Conservation (phyloP, 2,888 invertebrate species). For the Ormyrus thymus region DNA sequence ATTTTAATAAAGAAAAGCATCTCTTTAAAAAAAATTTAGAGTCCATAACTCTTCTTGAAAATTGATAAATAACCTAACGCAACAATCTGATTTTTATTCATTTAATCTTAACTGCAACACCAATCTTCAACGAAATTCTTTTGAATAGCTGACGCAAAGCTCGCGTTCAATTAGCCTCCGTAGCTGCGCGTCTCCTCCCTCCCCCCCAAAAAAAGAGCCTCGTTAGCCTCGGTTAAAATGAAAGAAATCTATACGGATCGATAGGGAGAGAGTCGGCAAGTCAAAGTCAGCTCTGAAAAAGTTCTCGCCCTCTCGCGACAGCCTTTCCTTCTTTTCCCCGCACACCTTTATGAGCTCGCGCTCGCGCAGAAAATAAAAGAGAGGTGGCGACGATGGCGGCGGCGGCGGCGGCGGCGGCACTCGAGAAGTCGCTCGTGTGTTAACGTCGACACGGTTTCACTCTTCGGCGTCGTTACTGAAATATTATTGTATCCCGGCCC, state of each 20-base stretch:
- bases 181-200: too few relatives aligned
- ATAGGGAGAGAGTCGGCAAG: background rate
- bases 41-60: too few relatives aligned
- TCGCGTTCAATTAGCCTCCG: too few relatives aligned
- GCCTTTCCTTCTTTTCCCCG: background rate
- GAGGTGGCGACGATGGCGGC: background rate
- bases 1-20: too few relatives aligned
- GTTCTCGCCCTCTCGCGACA: background rate
- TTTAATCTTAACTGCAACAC: too few relatives aligned
- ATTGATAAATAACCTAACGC: too few relatives aligned
- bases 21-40: too few relatives aligned
- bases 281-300: constrained; percentile 2
- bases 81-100: too few relatives aligned
- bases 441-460: constrained; percentile 56
- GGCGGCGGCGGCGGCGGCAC: constrained; percentile 13
- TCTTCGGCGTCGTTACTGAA: constrained; percentile 55
- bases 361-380: constrained; percentile 34
- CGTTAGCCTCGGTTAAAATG: background rate
- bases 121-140: too few relatives aligned
- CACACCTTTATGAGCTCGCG: constrained; percentile 27
- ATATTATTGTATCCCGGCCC: constrained; percentile 49
- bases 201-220: too few relatives aligned
- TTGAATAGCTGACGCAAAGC: too few relatives aligned
- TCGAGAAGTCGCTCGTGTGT: constrained; percentile 54
- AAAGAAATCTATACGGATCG: background rate